phyloP scores from a whole-genome alignment of 2,113 vertebrate species.

The Rhynchopsitta pachyrhyncha region DNA sequence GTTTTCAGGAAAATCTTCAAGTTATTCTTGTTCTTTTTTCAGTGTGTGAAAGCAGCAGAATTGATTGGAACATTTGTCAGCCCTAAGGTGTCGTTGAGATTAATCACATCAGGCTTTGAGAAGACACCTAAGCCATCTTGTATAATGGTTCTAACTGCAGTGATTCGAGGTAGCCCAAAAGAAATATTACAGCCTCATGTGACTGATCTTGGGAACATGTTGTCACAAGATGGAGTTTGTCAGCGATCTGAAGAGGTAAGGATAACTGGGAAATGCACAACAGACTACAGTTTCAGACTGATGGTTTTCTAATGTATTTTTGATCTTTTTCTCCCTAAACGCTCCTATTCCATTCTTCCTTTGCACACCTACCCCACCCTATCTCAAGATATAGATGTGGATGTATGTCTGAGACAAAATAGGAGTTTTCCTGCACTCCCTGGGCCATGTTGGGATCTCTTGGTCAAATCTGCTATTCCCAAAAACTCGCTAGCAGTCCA shows the following conservation, averaged over 20 bases:
- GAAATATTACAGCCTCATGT: conserved; percentile 81
- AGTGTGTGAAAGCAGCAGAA: conserved; percentile 85
- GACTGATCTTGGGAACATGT: conserved; percentile 58
- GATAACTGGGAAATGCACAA: not conserved
- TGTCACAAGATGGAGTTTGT: conserved; percentile 78
- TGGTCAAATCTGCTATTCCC: not conserved
- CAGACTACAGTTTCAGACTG: not conserved
- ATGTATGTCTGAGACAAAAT: not conserved
- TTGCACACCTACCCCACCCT: not conserved
- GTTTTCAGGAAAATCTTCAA: not conserved
- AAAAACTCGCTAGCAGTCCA: not conserved
- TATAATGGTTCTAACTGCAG: conserved; percentile 83
- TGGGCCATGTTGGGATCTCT: not conserved
- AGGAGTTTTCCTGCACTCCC: not conserved
- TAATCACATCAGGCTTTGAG: conserved; percentile 79
- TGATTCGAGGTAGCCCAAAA: conserved; percentile 81
- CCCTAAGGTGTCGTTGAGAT: conserved; percentile 85
- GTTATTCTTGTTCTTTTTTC: not conserved
- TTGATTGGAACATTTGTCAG: conserved; percentile 87
- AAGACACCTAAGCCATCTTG: conserved; percentile 75
- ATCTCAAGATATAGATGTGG: not conserved
- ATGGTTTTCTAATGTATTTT: not conserved
- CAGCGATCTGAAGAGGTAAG: conserved; percentile 88
- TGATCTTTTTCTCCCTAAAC: not conserved
- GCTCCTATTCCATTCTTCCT: not conserved